Percentiles rank a stretch among this genome's conserved stretches.
Evolutionary conservation across 2,797 vertebrate genomes (phyloP).

Genomic region (Mergus octosetaceus): DNA sequence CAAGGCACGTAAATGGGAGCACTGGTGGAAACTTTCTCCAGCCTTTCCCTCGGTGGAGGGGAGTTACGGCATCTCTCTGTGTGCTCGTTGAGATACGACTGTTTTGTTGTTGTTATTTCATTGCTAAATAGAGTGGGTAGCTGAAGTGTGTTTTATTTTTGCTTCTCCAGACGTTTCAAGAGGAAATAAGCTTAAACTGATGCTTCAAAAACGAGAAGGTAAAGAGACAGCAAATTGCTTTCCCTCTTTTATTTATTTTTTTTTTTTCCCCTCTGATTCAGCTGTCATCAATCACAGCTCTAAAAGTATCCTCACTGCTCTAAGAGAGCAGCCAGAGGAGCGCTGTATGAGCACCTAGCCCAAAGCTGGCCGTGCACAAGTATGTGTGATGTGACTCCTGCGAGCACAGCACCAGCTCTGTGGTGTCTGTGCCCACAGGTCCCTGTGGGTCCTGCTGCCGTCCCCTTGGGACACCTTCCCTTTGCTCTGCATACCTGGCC

Average conservation of each 20-base stretch:
- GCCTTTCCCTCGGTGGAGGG: neutral
- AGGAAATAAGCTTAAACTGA: slow-evolving; percentile 80
- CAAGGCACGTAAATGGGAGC: rapidly evolving
- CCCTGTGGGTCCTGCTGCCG: rapidly evolving
- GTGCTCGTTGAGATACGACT: neutral
- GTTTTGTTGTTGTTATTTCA: neutral
- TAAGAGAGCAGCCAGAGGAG: neutral
- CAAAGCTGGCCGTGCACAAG: neutral
- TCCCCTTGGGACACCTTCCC: rapidly evolving
- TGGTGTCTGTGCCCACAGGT: neutral
- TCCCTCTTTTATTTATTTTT: neutral
- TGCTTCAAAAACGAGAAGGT: slow-evolving; percentile 83
- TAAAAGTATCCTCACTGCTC: rapidly evolving
- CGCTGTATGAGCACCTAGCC: rapidly evolving
- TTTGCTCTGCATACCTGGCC: neutral
- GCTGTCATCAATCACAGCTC: rapidly evolving
- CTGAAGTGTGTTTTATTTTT: neutral
- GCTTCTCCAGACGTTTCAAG: slow-evolving; percentile 72
- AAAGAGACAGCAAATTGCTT: neutral
- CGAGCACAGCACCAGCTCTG: rapidly evolving
- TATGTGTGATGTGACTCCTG: rapidly evolving
- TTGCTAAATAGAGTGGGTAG: neutral
- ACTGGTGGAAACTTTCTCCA: neutral
- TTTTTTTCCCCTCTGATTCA: rapidly evolving
- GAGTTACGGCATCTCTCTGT: neutral